Evolutionary conservation across 2,888 invertebrate genomes (phyloP).

Genomic region (Hirtodrosophila cameraria): DNA sequence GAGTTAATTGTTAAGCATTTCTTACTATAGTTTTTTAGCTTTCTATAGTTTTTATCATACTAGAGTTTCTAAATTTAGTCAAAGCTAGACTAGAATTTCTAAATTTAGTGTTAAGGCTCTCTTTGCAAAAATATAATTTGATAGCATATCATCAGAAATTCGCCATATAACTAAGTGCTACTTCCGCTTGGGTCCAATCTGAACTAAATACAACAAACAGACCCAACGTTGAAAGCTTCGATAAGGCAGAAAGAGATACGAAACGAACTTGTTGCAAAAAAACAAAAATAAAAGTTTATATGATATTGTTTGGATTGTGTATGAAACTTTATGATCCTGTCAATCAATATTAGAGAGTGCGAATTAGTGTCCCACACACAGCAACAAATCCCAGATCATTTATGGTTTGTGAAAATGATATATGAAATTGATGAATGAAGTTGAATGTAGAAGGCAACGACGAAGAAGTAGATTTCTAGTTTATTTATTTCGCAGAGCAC

Average conservation of each 20-base stretch:
- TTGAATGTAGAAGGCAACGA: constrained; percentile 1
- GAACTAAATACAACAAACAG: constrained; percentile 11
- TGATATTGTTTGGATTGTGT: background rate
- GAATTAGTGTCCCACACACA: constrained; percentile 52
- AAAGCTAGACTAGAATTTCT: no score
- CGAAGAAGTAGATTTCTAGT: constrained; percentile 22
- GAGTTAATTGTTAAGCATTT: no score
- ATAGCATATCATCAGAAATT: constrained; percentile 1
- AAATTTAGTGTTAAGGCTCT: no score
- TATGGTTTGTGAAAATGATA: constrained; percentile 22
- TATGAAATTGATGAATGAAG: background rate
- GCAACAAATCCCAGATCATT: constrained; percentile 20
- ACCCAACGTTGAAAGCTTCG: constrained; percentile 8
- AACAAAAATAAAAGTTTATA: constrained; percentile 3
- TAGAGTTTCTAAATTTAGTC: background rate
- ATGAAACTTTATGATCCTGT: constrained; percentile 46
- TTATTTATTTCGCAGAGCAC: constrained; percentile 55
- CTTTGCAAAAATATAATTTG: background rate
- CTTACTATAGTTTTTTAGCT: no score
- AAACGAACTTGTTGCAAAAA: constrained; percentile 3
- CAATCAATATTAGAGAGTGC: constrained; percentile 57
- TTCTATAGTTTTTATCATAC: no score
- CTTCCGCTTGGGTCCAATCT: constrained; percentile 45
- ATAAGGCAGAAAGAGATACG: constrained; percentile 15
- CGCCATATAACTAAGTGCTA: constrained; percentile 17